Conservation (phyloP, 2,888 invertebrate genomes). For the Galeruca laticollis region DNA sequence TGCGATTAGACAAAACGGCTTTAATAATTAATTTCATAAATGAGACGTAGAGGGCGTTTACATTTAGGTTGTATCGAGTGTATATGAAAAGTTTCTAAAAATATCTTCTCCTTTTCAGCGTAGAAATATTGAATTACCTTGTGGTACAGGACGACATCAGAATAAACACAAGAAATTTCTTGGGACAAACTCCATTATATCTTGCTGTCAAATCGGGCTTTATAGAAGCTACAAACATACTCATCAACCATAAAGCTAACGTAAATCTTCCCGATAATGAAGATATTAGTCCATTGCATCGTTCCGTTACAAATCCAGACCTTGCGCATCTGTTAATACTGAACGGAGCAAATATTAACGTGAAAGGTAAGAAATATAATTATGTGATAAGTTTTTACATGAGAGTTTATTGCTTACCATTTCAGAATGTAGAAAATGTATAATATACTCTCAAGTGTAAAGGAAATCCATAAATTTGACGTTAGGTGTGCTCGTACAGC, state of each 20-base stretch:
- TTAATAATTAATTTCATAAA: neutral
- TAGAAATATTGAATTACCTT: conserved; percentile 50
- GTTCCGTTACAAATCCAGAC: conserved; percentile 47
- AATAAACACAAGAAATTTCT: conserved; percentile 53
- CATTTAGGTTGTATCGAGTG: no score
- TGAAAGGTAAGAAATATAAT: conserved; percentile 3
- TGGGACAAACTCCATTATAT: conserved; percentile 54
- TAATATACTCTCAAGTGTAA: no score
- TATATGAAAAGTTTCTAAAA: neutral
- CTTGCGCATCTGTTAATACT: conserved; percentile 51
- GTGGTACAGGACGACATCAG: conserved; percentile 47
- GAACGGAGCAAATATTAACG: conserved; percentile 55
- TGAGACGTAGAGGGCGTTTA: no score
- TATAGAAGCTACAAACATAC: conserved; percentile 40
- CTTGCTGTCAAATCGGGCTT: conserved; percentile 47
- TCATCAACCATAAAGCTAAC: conserved; percentile 53
- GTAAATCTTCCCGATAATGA: conserved; percentile 50
- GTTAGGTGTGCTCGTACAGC: no score
- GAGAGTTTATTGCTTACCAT: no score
- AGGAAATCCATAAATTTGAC: no score
- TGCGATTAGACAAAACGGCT: neutral
- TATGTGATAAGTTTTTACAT: no score
- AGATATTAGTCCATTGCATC: conserved; percentile 54
- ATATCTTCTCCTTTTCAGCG: conserved; percentile 47
- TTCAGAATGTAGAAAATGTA: no score